Base-by-base conservation (phyloP, 2,888 invertebrate species). In the Callyntrura sp. region DNA sequence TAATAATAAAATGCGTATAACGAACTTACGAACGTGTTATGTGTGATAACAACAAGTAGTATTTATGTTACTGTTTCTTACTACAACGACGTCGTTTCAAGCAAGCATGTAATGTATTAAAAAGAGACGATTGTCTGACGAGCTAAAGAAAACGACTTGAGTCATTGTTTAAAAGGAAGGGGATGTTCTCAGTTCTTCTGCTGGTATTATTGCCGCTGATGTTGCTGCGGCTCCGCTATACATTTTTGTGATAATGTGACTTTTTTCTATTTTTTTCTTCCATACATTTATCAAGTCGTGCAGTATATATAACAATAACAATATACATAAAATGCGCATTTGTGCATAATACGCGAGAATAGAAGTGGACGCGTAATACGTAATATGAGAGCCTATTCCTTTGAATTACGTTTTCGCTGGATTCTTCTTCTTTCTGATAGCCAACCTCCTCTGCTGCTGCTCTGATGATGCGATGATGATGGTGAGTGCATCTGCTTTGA, bases 141-240 rank as follows among this genome's bases (percentile, higher is more conserved):
- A 12, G 28, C 62, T 28, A 14, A 65, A 65, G 62, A 23, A 65
- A 65, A 65, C 0, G 43, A 28, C 43, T 60, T n/a, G 76, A 65
- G 78, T 85, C 73, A 85, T 76, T 78, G 85, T 85, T 85, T 85
- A 85, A 85, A 85, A 60, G 78, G 78, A 57, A 85, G 73, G 78
- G 85, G 76, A 25, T 85, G 78, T 70, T 84, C 28, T 70, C 62
- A 70, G 45, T 62, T 20, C 12, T 76, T n/a, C 48, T 60, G n/a
- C 60, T 60, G 60, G 8, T 60, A 17, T 17, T 60, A 17, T 60
- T 70, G 4, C 51, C n/a, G 25, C 51, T 51, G 28, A 25, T 25
- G n/a, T n/a, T 51, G 28, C 28, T 55, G 51, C 28, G 25, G 68
- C 17, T 60, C 28, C 28, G 68, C 17, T 60, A 20, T 60, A 51